Evolutionary conservation across 1,140 invertebrate species (phyloP).

Genomic region (Colletes gigas): DNA sequence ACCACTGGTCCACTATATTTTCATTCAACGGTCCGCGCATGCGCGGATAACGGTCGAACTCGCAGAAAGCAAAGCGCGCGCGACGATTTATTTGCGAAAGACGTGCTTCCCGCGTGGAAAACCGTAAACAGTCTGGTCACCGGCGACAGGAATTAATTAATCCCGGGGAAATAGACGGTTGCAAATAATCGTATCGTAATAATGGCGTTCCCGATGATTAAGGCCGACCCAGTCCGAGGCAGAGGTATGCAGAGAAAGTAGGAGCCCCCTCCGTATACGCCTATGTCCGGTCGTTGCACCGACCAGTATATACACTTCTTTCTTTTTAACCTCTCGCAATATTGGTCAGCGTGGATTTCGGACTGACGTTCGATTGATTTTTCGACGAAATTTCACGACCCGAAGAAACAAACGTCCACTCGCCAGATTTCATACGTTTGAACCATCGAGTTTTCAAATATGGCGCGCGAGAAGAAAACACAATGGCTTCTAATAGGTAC

Average conservation of each 20-base stretch:
- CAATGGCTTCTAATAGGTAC: no score
- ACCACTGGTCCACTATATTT: no score
- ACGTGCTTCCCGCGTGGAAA: constrained; percentile 9
- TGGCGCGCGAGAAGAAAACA: no score
- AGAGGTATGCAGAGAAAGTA: constrained; percentile 72
- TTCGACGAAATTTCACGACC: background rate
- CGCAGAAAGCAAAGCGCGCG: background rate
- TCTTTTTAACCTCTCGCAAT: constrained; percentile 31
- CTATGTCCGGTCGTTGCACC: constrained; percentile 74
- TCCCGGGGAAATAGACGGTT: constrained; percentile 52
- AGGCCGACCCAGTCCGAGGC: constrained; percentile 66
- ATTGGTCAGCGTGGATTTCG: constrained; percentile 32
- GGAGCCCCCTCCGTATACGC: constrained; percentile 52
- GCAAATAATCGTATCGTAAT: constrained; percentile 62
- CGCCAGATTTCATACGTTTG: no score
- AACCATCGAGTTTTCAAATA: no score
- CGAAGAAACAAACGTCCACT: no score
- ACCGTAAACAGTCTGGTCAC: constrained; percentile 12
- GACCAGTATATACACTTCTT: constrained; percentile 51
- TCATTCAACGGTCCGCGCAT: background rate
- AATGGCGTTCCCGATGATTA: constrained; percentile 64
- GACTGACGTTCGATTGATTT: constrained; percentile 1
- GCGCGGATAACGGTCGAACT: background rate
- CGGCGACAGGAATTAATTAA: constrained; percentile 62
- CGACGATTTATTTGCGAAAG: background rate